Evolutionary conservation across 2,888 invertebrate genomes (phyloP).

Genomic region (Bombyx huttoni): DNA sequence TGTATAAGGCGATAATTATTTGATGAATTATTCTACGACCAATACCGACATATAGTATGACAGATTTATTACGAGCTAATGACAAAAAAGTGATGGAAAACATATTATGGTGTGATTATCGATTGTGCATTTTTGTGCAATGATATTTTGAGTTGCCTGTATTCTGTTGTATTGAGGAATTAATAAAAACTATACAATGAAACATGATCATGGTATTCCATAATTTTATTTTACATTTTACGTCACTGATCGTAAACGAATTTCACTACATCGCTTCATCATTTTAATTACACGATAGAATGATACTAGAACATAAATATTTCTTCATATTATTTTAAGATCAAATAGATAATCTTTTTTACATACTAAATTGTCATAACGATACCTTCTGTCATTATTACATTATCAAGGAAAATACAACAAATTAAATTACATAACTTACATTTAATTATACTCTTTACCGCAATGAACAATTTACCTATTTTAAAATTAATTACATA

Average conservation of each 20-base stretch:
- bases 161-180: not conserved
- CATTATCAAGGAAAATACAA: slow-evolving; percentile 63
- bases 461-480: slow-evolving; percentile 62
- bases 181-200: slow-evolving; percentile 24
- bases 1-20: no score
- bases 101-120: no score
- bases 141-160: no score
- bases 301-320: slow-evolving; percentile 73
- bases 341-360: slow-evolving; percentile 73
- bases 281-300: slow-evolving; percentile 64
- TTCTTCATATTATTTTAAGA: slow-evolving; percentile 68
- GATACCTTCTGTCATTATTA: slow-evolving; percentile 70
- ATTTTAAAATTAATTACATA: slow-evolving; percentile 38
- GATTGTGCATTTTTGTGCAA: no score
- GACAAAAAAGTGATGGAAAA: no score
- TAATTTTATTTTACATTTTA: slow-evolving; percentile 70
- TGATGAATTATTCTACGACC: no score
- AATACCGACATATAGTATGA: no score
- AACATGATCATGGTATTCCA: slow-evolving; percentile 59
- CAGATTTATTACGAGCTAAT: no score
- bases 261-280: slow-evolving; percentile 68
- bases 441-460: slow-evolving; percentile 60
- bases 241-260: slow-evolving; percentile 69
- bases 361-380: slow-evolving; percentile 71
- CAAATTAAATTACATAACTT: slow-evolving; percentile 68